Evolutionary conservation across 2,888 invertebrate species (phyloP).

Genomic region (Leucophenga montana): DNA sequence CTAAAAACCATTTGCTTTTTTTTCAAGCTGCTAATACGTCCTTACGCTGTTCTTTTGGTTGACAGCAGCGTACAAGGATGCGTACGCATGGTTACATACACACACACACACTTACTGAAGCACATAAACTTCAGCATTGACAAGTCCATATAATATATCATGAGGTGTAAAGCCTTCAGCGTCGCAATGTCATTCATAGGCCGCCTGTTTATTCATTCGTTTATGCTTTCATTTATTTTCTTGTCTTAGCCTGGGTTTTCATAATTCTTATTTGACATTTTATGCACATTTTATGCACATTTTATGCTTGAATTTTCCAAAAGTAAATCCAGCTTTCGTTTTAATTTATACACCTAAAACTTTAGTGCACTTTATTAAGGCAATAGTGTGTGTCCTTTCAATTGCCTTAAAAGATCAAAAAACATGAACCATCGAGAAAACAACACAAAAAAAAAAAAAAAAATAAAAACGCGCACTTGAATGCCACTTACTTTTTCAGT

Average conservation of each 20-base stretch:
- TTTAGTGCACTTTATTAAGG: neutral
- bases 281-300: neutral
- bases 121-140: neutral
- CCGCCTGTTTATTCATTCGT: neutral
- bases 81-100: neutral
- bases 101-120: neutral
- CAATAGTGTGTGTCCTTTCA: too few relatives aligned
- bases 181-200: neutral
- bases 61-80: too few relatives aligned
- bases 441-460: too few relatives aligned
- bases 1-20: conserved; percentile 4
- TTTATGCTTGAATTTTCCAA: too few relatives aligned
- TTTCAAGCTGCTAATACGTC: conserved; percentile 10
- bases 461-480: too few relatives aligned
- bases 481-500: too few relatives aligned
- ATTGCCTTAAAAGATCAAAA: too few relatives aligned
- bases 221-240: neutral
- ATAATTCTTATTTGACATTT: conserved; percentile 23
- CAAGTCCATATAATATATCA: neutral
- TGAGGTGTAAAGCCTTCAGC: neutral
- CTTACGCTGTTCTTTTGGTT: conserved; percentile 1
- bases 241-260: neutral
- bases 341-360: neutral
- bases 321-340: neutral
- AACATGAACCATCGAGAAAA: too few relatives aligned